Evolutionary conservation across 2,113 vertebrate genomes (phyloP), one percentile per base, ranked within the genome.

Genomic region (Strix uralensis): DNA sequence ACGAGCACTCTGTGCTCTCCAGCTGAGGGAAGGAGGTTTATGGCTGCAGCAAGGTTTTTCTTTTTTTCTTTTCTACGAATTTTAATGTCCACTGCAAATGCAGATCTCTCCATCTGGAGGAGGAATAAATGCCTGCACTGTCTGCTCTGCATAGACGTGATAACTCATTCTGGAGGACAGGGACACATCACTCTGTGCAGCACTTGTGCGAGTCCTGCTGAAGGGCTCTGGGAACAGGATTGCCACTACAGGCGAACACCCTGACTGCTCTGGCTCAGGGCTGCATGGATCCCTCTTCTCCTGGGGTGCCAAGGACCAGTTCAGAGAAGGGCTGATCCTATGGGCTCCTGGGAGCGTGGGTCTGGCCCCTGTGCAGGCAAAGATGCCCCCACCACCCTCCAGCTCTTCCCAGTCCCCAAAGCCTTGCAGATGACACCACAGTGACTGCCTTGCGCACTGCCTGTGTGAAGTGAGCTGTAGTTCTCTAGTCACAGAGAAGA

Each of bases 81-180:
- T 93, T 93, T 93, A 61, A 75, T 83, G 78, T 61, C 65, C 90
- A 57, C 84, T 80, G 94, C 70, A 75, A 89, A 89, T 72, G 87
- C 86, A 94, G 72, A 84, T 92, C 88, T 86, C 83, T 81, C 77
- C 72, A 54, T 55, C 52, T 78, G 83, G 65, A 84, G 65, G 42
- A 59, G 66, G 74, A 61, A 15, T 47, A 42, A 72, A 36, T 1
- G 9, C 93, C 77, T 70, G 81, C 69, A 27, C 58, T 69, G 54
- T 46, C 86, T 93, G 57, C 70, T 81, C 46, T 71, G 81, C 81
- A 29, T 14, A 36, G 78, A 29, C 0, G 1, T 15, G 58, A 26
- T 73, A 79, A 25, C 62, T 65, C 8, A 7, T 47, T 36, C 34
- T 42, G 62, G 36, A 75, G 82, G 54, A 38, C 90, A 38, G 1